Base-by-base conservation (phyloP, 2,888 invertebrate species). In the Dryococelus australis region DNA sequence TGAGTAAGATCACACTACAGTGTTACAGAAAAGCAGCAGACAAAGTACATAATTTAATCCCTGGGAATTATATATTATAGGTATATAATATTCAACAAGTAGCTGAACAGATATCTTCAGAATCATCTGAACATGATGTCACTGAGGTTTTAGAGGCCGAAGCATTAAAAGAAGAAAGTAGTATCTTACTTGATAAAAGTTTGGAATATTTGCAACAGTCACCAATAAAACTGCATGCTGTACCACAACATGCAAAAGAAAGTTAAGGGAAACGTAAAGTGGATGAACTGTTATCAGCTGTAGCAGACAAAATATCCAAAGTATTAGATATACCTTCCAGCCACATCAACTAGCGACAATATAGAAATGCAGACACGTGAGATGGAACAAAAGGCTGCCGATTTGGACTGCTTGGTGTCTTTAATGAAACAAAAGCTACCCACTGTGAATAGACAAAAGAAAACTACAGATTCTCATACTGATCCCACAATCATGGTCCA, bases 91-190 rank as follows among this genome's bases (percentile, higher is more conserved):
- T n/a, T n/a, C n/a, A n/a, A n/a, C n/a, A n/a, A n/a, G n/a, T n/a
- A n/a, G n/a, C n/a, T n/a, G n/a, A n/a, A n/a, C n/a, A 12, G 6
- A 47, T 47, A 47, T 47, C 47, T 6, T 47, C 6, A 47, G 47
- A 47, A 47, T 47, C 47, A 47, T 47, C 47, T 47, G 47, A 47
- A 47, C 6, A 12, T 47, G 13, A n/a, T 28, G 47, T 81, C 27
- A 81, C 83, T 47, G 28, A 88, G 87, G 83, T 8, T 79, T 79
- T 79, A 79, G 79, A 26, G 79, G 16, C 16, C 27, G 20, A 8
- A 79, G 79, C n/a, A 79, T 26, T 79, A 9, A 26, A 24, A 26
- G n/a, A 79, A 16, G 79, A 79, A 27, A 79, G 9, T 47, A 6
- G 9, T 47, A 47, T 6, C 12, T 47, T 47, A 47, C 47, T 79